phyloP scores from a whole-genome alignment of 2,113 vertebrate genomes.

The Micronisus gabar region DNA sequence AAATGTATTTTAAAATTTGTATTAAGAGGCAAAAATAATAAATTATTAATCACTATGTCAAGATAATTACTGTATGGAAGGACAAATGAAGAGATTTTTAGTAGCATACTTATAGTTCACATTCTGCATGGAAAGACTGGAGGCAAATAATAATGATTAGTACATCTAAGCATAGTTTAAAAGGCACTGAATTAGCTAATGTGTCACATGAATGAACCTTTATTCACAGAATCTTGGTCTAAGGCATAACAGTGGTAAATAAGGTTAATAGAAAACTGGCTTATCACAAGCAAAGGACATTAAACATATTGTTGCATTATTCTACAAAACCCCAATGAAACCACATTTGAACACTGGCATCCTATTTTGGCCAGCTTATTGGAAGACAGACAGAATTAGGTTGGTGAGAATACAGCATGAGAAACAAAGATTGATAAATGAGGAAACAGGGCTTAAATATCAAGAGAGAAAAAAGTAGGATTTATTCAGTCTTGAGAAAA shows the following conservation, averaged over 20 bases:
- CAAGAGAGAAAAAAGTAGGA: neutral
- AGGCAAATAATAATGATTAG: constrained; percentile 50
- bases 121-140: neutral
- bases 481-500: constrained; percentile 10
- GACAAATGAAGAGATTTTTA: constrained; percentile 17
- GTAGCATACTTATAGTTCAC: neutral
- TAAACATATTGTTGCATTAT: neutral
- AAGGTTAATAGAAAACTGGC: constrained; percentile 28
- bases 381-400: constrained; percentile 32
- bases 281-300: neutral
- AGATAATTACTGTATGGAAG: neutral
- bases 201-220: neutral
- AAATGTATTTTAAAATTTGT: neutral
- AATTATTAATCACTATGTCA: constrained; percentile 3
- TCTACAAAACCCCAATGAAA: neutral
- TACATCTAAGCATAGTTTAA: constrained; percentile 19
- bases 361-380: neutral
- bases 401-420: neutral
- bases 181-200: constrained; percentile 25
- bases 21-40: neutral
- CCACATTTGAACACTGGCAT: neutral
- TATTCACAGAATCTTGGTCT: neutral
- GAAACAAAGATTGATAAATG: constrained; percentile 28
- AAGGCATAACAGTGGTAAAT: neutral
- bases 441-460: neutral